Conservation (phyloP, 2,113 vertebrate genomes). For the Rhinopomastus cyanomelas region DNA sequence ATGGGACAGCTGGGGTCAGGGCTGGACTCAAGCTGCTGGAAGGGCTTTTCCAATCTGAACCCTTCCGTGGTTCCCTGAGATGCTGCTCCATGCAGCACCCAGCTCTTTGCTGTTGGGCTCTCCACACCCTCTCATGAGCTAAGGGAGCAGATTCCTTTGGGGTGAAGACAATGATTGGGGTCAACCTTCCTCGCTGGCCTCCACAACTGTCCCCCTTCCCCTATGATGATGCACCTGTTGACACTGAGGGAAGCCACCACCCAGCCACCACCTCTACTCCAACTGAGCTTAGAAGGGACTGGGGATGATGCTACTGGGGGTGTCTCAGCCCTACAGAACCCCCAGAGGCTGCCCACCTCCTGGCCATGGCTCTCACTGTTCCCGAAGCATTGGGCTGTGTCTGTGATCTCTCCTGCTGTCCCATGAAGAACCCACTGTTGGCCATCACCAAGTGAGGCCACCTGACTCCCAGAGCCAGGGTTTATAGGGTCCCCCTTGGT, state of each 20-base stretch:
- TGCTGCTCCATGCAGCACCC: background rate
- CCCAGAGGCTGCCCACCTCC: background rate
- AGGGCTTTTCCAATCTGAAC: no score
- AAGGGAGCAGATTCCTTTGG: background rate
- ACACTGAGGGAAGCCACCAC: background rate
- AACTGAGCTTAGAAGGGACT: background rate
- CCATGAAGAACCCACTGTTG: accelerated
- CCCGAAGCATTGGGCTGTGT: accelerated
- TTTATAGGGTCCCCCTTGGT: background rate
- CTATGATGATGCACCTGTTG: accelerated
- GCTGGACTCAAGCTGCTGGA: no score
- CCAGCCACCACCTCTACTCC: accelerated
- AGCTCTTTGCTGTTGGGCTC: background rate
- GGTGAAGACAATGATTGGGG: accelerated
- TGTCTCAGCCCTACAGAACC: background rate
- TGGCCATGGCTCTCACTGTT: accelerated
- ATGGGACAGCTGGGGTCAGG: no score
- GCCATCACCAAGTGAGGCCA: background rate
- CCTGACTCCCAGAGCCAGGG: background rate
- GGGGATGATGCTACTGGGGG: background rate
- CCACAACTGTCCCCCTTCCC: background rate
- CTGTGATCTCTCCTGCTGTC: background rate
- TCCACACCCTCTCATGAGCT: background rate
- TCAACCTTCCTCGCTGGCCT: background rate
- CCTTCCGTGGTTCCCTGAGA: background rate